A percentile compares a stretch with the other conserved stretches of the same genome.
These are phyloP conservation scores for Chloroceryle inda DNA, from an alignment of 2,797 vertebrate species.

Conservation along the genomic window DNA sequence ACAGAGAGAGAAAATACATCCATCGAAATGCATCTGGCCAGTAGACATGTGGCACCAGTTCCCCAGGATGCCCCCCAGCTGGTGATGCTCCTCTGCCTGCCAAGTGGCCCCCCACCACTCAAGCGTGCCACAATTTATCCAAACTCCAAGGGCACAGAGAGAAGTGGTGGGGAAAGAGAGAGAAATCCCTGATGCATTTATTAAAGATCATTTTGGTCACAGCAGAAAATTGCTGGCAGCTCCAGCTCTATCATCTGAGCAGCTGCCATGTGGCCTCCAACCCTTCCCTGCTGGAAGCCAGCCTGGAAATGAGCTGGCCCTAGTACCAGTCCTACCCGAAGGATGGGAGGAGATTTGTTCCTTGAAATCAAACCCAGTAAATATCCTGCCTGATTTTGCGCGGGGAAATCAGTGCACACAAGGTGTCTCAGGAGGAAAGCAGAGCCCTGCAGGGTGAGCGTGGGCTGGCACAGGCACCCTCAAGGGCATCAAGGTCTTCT, in stretches of 20 bases:
- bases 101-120: rapidly evolving
- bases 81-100: background rate
- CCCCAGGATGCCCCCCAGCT: background rate
- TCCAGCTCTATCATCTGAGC: constrained; percentile 3
- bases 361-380: constrained; percentile 21
- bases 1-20: background rate
- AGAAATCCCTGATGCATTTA: background rate
- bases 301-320: constrained; percentile 38
- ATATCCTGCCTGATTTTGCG: background rate
- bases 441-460: background rate
- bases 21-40: background rate
- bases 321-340: background rate
- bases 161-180: background rate
- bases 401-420: rapidly evolving
- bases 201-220: constrained; percentile 35
- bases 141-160: background rate
- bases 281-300: constrained; percentile 16
- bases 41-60: background rate
- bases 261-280: constrained; percentile 44
- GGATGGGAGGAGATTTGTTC: background rate
- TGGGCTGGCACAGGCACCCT: background rate
- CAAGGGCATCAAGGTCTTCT: background rate
- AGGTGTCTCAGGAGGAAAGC: rapidly evolving
- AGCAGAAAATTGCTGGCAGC: constrained; percentile 44
- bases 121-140: rapidly evolving